Base-by-base conservation (phyloP, 2,113 vertebrate genomes). In the Vidua macroura region DNA sequence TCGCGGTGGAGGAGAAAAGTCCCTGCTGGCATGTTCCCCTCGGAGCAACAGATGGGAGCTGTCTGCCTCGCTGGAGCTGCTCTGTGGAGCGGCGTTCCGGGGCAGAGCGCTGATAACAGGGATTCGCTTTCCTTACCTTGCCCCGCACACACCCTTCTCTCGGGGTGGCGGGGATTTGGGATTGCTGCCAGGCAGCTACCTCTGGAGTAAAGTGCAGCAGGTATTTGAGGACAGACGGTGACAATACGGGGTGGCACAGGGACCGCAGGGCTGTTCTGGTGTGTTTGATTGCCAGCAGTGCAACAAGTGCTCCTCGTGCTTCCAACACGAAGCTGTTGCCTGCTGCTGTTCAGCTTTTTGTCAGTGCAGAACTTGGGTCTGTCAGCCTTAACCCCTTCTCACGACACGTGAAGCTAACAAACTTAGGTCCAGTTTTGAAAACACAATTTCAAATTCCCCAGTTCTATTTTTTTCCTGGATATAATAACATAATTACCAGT, bases 401-500 rank as follows among this genome's bases (percentile, higher is more conserved):
- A 33, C 0, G 2, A 30, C 44, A 39, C 0, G 31, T 8, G 49
- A 76, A 74, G 48, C 63, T 79, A 44, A 69, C 79, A 46, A 69
- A 77, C 46, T 52, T 48, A 27, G 27, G 20, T 46, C 46, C 62
- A 37, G 30, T 59, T 83, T 91, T 90, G 67, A 91, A 85, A 87
- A 83, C 23, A 37, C 51, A 15, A 91, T 92, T 92, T 90, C 82
- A 80, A 83, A 63, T 89, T 77, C 66, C 59, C 67, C 43, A 28
- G 51, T 63, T 68, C 78, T 93, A 48, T 87, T 92, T 92, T 92
- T 93, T 95, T 87, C 81, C 62, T 92, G 58, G 93, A 83, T 22
- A 10, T 95, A 94, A 95, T 80, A 56, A 95, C 75, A 90, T 93
- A 95, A 95, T 94, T 86, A 67, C 13, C 46, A 51, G 82, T 90